Percentiles rank a stretch among this genome's conserved stretches.
Conservation (phyloP, 1,140 invertebrate genomes). For the Drosophila kepulauana region DNA sequence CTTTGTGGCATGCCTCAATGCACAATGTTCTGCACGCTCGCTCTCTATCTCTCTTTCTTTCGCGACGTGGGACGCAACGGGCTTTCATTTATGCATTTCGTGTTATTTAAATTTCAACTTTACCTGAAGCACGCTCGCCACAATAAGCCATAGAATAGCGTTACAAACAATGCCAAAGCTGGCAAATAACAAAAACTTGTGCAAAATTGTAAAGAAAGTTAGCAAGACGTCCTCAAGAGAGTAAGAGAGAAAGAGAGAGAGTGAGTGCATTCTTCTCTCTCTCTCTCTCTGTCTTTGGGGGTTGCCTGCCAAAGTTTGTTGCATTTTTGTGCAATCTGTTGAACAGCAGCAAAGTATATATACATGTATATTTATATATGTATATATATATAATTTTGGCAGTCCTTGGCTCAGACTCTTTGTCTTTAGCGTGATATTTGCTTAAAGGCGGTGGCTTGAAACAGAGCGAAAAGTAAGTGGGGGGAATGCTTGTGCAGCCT, state of each 20-base stretch:
- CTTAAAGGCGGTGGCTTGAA: neutral
- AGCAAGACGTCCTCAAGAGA: slow-evolving; percentile 32
- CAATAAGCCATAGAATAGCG: slow-evolving; percentile 71
- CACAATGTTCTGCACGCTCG: slow-evolving; percentile 49
- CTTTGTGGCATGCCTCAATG: slow-evolving; percentile 53
- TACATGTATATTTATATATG: slow-evolving; percentile 8
- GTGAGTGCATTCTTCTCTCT: neutral
- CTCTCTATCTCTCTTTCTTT: neutral
- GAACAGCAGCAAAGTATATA: slow-evolving; percentile 34
- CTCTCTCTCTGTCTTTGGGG: neutral
- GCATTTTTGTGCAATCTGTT: slow-evolving; percentile 73
- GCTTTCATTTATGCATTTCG: slow-evolving; percentile 40
- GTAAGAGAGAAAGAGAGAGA: neutral
- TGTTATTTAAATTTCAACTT: slow-evolving; percentile 73
- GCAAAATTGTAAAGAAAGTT: slow-evolving; percentile 47
- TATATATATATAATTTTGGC: slow-evolving; percentile 39
- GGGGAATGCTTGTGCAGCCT: slow-evolving; percentile 39
- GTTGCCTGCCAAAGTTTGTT: slow-evolving; percentile 37
- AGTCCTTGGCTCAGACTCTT: slow-evolving; percentile 12
- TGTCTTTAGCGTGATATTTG: slow-evolving; percentile 49
- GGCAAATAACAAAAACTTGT: slow-evolving; percentile 66
- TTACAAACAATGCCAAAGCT: slow-evolving; percentile 70
- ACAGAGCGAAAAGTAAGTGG: neutral
- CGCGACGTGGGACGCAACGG: neutral
- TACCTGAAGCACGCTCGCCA: slow-evolving; percentile 55